Evolutionary conservation across 2,113 vertebrate genomes (phyloP).

Genomic region (Vidua macroura): DNA sequence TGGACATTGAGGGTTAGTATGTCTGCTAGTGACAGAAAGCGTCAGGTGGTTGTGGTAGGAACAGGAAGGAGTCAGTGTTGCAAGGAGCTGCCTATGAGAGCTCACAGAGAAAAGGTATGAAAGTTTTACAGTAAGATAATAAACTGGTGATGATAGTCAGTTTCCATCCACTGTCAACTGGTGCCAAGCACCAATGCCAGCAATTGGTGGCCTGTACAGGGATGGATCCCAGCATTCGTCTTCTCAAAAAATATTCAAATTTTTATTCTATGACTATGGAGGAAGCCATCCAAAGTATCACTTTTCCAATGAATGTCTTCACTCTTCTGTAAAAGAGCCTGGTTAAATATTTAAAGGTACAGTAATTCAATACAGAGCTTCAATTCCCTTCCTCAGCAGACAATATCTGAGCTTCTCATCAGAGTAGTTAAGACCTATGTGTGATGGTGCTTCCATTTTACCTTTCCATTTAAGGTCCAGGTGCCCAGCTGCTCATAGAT

Average conservation of each 20-base stretch:
- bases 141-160: too few relatives aligned
- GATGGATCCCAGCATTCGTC: not conserved
- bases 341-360: not conserved
- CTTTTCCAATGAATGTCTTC: not conserved
- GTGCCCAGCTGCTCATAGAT: not conserved
- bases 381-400: not conserved
- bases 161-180: too few relatives aligned
- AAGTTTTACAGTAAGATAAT: too few relatives aligned
- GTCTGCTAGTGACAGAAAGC: too few relatives aligned
- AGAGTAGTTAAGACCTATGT: not conserved
- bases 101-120: too few relatives aligned
- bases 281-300: not conserved
- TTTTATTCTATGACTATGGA: not conserved
- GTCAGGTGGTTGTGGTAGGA: too few relatives aligned
- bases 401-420: not conserved
- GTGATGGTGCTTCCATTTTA: not conserved
- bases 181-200: too few relatives aligned
- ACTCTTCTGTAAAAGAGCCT: not conserved
- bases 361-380: not conserved
- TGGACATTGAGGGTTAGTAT: too few relatives aligned
- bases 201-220: too few relatives aligned
- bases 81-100: too few relatives aligned
- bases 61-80: too few relatives aligned
- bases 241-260: not conserved
- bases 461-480: not conserved